Evolutionary conservation across 2,113 vertebrate species (phyloP).

Genomic region (Phocoena sinus): DNA sequence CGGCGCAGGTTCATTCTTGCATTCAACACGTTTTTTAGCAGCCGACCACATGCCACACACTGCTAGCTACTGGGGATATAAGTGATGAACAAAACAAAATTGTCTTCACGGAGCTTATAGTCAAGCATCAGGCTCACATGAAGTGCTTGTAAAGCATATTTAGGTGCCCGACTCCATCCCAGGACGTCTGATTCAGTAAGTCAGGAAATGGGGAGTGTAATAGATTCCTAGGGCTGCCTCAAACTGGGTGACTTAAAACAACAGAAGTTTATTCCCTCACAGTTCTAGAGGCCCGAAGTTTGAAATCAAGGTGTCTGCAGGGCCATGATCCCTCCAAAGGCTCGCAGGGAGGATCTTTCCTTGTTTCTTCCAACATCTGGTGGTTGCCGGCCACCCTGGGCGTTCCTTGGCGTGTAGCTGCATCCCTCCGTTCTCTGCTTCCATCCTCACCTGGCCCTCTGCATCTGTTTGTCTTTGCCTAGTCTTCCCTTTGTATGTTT

Average conservation of each 20-base stretch:
- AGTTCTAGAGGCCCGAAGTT: background rate
- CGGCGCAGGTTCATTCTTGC: background rate
- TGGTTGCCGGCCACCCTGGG: background rate
- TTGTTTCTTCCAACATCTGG: background rate
- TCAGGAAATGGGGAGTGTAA: background rate
- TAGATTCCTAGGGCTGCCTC: background rate
- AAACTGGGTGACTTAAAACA: background rate
- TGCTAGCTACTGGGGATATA: background rate
- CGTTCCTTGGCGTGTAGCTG: background rate
- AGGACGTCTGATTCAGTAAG: background rate
- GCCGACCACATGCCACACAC: fast-evolving
- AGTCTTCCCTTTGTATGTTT: background rate
- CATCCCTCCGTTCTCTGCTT: background rate
- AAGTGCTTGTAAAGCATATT: fast-evolving
- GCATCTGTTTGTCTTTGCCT: background rate
- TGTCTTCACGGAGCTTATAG: background rate
- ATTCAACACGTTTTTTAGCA: background rate
- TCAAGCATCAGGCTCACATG: background rate
- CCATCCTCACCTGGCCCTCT: background rate
- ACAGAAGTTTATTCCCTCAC: background rate
- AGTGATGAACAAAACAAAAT: background rate
- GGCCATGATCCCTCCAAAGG: background rate
- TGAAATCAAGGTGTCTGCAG: background rate
- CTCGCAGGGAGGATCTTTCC: background rate
- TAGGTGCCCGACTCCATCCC: background rate